A percentile compares a stretch with the other conserved stretches of the same genome.
Conservation (phyloP, 2,797 vertebrate species). For the Amblyopsis hoosieri region DNA sequence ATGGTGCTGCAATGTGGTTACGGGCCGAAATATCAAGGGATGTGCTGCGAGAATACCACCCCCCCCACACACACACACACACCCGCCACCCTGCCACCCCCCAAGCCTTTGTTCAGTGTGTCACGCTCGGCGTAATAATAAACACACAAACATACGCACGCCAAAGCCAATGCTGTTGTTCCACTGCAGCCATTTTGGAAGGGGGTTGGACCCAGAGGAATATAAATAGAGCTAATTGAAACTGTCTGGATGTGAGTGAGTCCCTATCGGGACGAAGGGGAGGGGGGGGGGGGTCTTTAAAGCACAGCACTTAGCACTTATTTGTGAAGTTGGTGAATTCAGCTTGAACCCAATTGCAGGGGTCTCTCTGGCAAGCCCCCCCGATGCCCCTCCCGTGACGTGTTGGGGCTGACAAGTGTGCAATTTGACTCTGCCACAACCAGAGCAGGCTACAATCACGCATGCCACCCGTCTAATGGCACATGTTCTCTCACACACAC, state of each 20-base stretch:
- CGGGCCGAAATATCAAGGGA: constrained; percentile 29
- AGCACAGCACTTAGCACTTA: constrained; percentile 60
- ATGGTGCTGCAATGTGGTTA: constrained; percentile 45
- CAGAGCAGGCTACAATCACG: neutral
- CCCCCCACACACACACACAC: neutral
- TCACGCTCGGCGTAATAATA: constrained; percentile 33
- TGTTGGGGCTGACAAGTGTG: constrained; percentile 16
- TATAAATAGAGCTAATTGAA: constrained; percentile 57
- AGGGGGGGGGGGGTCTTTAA: constrained; percentile 38
- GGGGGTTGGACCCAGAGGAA: constrained; percentile 29
- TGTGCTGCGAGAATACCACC: constrained; percentile 49
- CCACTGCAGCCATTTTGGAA: constrained; percentile 33
- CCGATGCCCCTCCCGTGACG: constrained; percentile 40
- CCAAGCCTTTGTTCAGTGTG: constrained; percentile 27
- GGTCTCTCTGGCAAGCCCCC: constrained; percentile 54
- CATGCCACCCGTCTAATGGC: neutral
- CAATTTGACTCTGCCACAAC: constrained; percentile 13
- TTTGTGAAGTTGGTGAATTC: constrained; percentile 60
- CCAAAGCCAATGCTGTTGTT: constrained; percentile 22
- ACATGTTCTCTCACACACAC: neutral
- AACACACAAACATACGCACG: constrained; percentile 16
- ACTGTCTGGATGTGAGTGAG: constrained; percentile 59
- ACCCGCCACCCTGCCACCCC: neutral
- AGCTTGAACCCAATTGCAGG: constrained; percentile 50
- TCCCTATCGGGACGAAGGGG: constrained; percentile 44